phyloP scores from a whole-genome alignment of 2,888 invertebrate species.

The Isoperla grammatica region DNA sequence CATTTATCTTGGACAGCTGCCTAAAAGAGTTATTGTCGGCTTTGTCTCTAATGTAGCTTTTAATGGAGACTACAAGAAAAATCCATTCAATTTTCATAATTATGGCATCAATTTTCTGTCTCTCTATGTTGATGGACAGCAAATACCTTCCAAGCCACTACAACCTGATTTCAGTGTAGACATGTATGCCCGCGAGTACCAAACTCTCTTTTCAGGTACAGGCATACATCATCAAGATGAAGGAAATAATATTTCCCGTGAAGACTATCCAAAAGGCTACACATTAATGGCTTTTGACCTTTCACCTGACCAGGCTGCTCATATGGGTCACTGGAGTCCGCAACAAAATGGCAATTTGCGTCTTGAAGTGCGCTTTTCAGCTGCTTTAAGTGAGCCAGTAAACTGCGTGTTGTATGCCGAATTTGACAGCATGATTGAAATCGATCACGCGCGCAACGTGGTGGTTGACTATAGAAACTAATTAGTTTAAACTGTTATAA shows the following conservation, averaged over 20 bases:
- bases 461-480: background rate
- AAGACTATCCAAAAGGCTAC: background rate
- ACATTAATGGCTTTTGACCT: background rate
- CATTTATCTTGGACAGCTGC: too few species aligned
- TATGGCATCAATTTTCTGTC: background rate
- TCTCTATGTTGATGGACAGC: background rate
- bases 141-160: background rate
- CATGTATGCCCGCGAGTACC: constrained; percentile 16
- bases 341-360: background rate
- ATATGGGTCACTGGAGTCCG: background rate
- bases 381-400: too few species aligned
- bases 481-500: background rate
- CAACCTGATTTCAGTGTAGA: background rate
- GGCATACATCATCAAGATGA: constrained; percentile 5
- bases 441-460: background rate
- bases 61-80: too few species aligned
- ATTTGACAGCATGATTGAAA: background rate
- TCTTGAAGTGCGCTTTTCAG: background rate
- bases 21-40: too few species aligned
- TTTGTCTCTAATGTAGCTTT: background rate
- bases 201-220: constrained; percentile 21
- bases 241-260: background rate
- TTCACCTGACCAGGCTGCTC: background rate
- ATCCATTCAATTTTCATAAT: too few species aligned
- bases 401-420: background rate